These are phyloP conservation scores for Spisula subtruncata DNA, from an alignment of 2,888 invertebrate species.

Conservation along the genomic window DNA sequence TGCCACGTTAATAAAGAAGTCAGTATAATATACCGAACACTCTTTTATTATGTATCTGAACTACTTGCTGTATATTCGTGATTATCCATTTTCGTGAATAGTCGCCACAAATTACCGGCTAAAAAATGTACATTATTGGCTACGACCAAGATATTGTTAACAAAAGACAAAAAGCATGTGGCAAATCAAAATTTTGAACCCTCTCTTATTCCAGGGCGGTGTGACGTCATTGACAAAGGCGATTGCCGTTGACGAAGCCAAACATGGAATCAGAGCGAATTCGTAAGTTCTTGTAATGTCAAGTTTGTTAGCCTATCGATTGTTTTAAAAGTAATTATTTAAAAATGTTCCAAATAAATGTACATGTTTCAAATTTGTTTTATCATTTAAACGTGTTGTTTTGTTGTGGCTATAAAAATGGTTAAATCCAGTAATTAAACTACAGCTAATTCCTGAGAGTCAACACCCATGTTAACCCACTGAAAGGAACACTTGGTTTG, in stretches of 20 bases:
- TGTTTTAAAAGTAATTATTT: no score
- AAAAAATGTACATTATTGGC: neutral
- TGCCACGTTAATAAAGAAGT: neutral
- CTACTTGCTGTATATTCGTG: neutral
- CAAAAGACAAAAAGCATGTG: no score
- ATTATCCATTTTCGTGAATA: neutral
- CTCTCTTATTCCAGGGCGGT: constrained; percentile 79
- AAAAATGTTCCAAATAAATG: no score
- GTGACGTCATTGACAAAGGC: constrained; percentile 84
- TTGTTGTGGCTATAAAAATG: no score
- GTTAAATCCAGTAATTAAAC: no score
- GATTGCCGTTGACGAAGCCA: constrained; percentile 86
- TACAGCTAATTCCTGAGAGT: no score
- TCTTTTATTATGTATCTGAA: neutral
- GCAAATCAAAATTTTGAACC: neutral
- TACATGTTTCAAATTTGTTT: no score
- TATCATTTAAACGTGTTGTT: no score
- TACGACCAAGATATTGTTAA: neutral
- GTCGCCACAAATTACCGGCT: no score
- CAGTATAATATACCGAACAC: neutral
- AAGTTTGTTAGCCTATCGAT: no score
- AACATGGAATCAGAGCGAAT: constrained; percentile 84
- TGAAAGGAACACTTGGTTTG: no score
- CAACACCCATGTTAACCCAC: no score
- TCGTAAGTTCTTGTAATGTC: constrained; percentile 75